Percentiles rank a stretch among this genome's conserved stretches.
Evolutionary conservation across 64 coral and sea anemone genomes (phyloP).

Genomic region (Cladopsammia gracilis): DNA sequence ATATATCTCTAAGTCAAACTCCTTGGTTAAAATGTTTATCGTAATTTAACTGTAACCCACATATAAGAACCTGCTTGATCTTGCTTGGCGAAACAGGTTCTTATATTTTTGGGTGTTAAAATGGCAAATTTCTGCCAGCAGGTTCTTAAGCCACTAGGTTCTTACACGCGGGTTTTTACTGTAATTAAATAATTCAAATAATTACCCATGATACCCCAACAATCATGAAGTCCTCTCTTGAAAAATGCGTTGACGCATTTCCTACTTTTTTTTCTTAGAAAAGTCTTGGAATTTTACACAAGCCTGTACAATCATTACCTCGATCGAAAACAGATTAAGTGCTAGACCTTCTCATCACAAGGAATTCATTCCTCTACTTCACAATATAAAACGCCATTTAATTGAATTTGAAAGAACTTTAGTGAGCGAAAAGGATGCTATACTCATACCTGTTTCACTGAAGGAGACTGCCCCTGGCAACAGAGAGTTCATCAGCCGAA

Average conservation of each 20-base stretch:
- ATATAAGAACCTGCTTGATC: no score
- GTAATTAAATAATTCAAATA: no score
- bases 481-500: slow-evolving; percentile 10
- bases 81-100: no score
- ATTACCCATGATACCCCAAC: no score
- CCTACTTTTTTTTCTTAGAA: neutral
- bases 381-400: slow-evolving; percentile 5
- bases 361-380: slow-evolving; percentile 3
- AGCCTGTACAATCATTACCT: slow-evolving; percentile 21
- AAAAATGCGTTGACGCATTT: neutral
- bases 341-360: neutral
- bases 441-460: neutral
- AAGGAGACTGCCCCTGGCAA: neutral
- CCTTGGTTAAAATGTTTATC: no score
- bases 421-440: neutral
- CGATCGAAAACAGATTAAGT: neutral
- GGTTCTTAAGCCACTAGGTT: no score
- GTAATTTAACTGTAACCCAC: no score
- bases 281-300: neutral
- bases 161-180: no score
- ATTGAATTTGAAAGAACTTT: slow-evolving; percentile 21
- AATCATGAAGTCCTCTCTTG: no score
- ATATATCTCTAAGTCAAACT: no score
- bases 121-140: no score
- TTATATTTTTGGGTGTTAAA: no score